Evolutionary conservation across 2,113 vertebrate genomes (phyloP).

Genomic region (Leucosticte australis): DNA sequence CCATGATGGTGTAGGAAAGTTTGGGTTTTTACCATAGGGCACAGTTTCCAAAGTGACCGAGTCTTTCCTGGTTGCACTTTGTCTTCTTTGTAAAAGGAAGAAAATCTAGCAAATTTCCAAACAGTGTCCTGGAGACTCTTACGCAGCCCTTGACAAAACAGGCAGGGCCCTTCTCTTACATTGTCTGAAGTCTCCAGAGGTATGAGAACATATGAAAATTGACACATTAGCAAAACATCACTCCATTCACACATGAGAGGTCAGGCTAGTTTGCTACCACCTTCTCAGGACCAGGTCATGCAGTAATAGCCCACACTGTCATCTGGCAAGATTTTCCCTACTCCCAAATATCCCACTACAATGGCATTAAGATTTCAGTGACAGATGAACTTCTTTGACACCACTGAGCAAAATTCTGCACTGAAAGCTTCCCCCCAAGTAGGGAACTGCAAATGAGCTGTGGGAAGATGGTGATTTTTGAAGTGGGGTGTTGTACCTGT

Average conservation of each 20-base stretch:
- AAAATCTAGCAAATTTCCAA: background rate
- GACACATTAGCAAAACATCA: background rate
- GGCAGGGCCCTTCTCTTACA: background rate
- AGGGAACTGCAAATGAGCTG: background rate
- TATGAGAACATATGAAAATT: background rate
- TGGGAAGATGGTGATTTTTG: background rate
- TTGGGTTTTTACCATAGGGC: background rate
- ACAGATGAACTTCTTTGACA: background rate
- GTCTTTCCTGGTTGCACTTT: background rate
- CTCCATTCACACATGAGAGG: background rate
- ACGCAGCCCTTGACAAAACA: background rate
- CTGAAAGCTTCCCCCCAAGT: background rate
- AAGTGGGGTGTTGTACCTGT: background rate
- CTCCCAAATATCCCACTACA: background rate
- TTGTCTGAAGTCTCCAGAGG: background rate
- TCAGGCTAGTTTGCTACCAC: background rate
- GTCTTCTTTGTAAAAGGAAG: background rate
- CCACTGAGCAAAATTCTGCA: background rate
- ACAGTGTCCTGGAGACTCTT: background rate
- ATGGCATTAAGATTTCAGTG: background rate
- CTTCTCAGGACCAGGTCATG: background rate
- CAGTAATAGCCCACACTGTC: background rate
- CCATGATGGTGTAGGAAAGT: background rate
- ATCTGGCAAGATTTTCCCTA: background rate
- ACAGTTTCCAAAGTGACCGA: background rate